Conservation (phyloP, 2,888 invertebrate species). For the Zygogramma bicolorata region DNA sequence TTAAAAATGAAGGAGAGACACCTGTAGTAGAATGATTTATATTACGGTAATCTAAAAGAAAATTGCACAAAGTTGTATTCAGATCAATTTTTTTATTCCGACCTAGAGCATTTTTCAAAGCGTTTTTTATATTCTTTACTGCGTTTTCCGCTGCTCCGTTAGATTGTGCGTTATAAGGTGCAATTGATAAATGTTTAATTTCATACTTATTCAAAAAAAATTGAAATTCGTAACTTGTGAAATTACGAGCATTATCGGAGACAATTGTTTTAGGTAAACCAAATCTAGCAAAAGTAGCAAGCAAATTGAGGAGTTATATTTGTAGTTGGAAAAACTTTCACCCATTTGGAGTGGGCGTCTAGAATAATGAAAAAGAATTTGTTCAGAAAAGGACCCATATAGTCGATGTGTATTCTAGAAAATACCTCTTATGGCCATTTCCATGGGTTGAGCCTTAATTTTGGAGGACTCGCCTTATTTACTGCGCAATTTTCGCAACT, state of each 20-base stretch:
- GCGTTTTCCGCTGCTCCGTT: constrained; percentile 25
- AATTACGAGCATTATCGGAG: constrained; percentile 43
- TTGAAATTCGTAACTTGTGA: constrained; percentile 45
- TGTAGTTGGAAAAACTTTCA: constrained; percentile 36
- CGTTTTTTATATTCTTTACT: constrained; percentile 24
- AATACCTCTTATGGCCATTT: constrained; percentile 34
- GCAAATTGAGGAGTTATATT: constrained; percentile 37
- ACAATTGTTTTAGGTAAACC: constrained; percentile 44
- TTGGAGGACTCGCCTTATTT: constrained; percentile 31
- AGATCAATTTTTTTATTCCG: constrained; percentile 11
- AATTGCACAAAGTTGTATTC: neutral
- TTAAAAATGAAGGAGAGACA: constrained; percentile 12
- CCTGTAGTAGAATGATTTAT: constrained; percentile 15
- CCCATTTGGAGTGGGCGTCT: constrained; percentile 47
- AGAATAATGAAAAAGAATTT: constrained; percentile 38
- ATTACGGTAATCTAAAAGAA: constrained; percentile 19
- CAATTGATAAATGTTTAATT: constrained; percentile 47
- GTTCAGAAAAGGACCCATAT: constrained; percentile 34
- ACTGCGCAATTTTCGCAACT: neutral
- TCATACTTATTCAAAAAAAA: constrained; percentile 42
- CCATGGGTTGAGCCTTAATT: constrained; percentile 41
- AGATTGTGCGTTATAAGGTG: constrained; percentile 37
- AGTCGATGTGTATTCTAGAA: constrained; percentile 48
- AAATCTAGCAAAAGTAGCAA: constrained; percentile 38
- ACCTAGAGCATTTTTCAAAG: constrained; percentile 8